Base-by-base conservation (phyloP, 2,888 invertebrate genomes). In the Megalurothrips usitatus region DNA sequence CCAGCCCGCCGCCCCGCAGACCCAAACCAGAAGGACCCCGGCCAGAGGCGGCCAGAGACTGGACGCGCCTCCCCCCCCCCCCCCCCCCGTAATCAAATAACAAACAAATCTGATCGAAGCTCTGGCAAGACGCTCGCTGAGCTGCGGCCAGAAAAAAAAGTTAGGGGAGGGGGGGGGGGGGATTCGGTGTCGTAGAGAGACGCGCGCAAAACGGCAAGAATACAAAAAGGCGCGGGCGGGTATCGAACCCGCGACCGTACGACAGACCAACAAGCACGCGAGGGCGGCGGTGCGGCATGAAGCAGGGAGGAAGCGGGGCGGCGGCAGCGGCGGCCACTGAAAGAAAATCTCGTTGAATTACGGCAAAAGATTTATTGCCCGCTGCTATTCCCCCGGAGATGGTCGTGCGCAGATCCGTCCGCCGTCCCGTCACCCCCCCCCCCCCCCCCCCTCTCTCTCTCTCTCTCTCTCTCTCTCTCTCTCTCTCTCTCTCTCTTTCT, bases 361-460 rank as follows among this genome's bases (percentile, higher is more conserved):
- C 11, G 68, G 58, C 34, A 23, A n/a, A 68, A 68, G 68, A 68
- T 68, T 68, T 68, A 68, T 68, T 68, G 68, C 23, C 8, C 81
- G 52, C 28, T 63, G 75, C 78, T n/a, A 82, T 80, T n/a, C 78
- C 52, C 58, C 78, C 3, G 75, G 52, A 79, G 81, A 78, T 52
- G 80, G 79, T 79, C 63, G 78, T 63, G 78, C 78, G 79, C 52
- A 43, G 34, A 43, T 19, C 52, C 52, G 14, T 52, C 52, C 52
- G 19, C 34, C 52, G 52, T 52, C 52, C 49, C n/a, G n/a, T n/a
- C 52, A 52, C 52, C 52, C 52, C 52, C 52, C 6, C 6, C 52
- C 52, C 52, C 52, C 52, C 10, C 12, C 3, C 52, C 12, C 52
- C 3, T 4, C 34, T 43, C 34, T 6, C 34, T 43, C 34, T 43